These are phyloP conservation scores for Toxostoma redivivum DNA, from an alignment of 2,113 vertebrate genomes.

Conservation along the genomic window DNA sequence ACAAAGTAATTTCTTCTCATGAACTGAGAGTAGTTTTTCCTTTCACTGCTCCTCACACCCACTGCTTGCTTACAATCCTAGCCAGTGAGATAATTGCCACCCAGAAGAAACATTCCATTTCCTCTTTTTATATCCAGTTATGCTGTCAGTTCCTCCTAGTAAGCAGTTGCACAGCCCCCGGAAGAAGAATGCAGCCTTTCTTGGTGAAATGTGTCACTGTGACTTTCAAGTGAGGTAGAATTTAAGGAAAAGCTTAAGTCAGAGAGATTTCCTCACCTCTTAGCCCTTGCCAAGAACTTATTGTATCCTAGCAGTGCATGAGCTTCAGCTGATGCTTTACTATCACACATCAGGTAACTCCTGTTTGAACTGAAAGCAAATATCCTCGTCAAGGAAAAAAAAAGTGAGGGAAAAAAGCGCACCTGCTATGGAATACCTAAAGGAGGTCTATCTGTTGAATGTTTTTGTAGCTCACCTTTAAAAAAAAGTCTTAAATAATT, in stretches of 20 bases:
- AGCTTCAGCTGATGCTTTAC: background rate
- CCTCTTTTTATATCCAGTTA: constrained; percentile 60
- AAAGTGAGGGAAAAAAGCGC: background rate
- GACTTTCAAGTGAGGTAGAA: background rate
- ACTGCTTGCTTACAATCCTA: constrained; percentile 59
- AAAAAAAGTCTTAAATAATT: background rate
- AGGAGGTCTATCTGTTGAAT: background rate
- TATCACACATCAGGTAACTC: background rate
- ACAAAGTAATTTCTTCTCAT: constrained; percentile 10
- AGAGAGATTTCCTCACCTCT: background rate
- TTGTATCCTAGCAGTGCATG: background rate
- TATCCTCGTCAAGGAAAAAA: background rate
- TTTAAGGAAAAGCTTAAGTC: background rate
- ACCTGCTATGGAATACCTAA: background rate
- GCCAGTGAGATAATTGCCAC: constrained; percentile 59
- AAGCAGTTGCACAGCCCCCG: constrained; percentile 3
- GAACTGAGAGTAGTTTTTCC: constrained; percentile 18
- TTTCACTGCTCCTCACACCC: constrained; percentile 28
- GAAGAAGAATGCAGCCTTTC: constrained; percentile 21
- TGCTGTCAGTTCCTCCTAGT: constrained; percentile 38
- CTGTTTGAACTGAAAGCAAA: background rate
- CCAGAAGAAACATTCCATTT: constrained; percentile 61
- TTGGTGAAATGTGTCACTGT: background rate
- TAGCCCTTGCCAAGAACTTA: background rate
- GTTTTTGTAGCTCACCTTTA: background rate